Percentiles rank a stretch among this genome's conserved stretches.
phyloP scores from a whole-genome alignment of 2,113 vertebrate species.

The Python bivittatus region DNA sequence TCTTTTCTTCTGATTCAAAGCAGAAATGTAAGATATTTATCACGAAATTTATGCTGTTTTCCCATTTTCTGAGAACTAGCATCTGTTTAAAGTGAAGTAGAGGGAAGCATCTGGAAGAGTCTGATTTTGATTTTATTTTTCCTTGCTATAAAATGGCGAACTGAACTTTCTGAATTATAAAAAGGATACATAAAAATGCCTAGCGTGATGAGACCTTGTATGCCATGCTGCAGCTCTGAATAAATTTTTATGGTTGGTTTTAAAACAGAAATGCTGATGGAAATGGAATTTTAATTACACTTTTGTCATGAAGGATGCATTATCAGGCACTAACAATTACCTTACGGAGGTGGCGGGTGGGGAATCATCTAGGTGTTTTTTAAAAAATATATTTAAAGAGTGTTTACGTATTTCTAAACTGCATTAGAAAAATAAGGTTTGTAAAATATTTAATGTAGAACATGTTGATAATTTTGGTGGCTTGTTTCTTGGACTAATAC shows the following conservation, averaged over 20 bases:
- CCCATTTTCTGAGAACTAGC: background rate
- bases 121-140: constrained; percentile 26
- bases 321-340: constrained; percentile 18
- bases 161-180: constrained; percentile 38
- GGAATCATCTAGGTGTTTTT: constrained; percentile 7
- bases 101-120: constrained; percentile 8
- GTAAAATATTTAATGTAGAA: background rate
- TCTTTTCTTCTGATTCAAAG: background rate
- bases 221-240: constrained; percentile 4
- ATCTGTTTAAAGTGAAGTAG: background rate
- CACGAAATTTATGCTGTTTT: background rate
- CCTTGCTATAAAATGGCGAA: constrained; percentile 13
- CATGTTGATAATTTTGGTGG: background rate
- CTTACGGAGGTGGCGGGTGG: background rate
- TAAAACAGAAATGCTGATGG: constrained; percentile 30
- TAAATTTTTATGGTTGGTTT: constrained; percentile 14
- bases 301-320: background rate
- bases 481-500: background rate
- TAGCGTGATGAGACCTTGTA: constrained; percentile 20
- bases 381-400: background rate
- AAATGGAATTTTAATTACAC: constrained; percentile 33
- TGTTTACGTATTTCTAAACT: constrained; percentile 1
- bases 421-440: background rate
- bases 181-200: constrained; percentile 31
- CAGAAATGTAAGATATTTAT: background rate